phyloP scores from a whole-genome alignment of 1,140 invertebrate species.

The Sitodiplosis mosellana region DNA sequence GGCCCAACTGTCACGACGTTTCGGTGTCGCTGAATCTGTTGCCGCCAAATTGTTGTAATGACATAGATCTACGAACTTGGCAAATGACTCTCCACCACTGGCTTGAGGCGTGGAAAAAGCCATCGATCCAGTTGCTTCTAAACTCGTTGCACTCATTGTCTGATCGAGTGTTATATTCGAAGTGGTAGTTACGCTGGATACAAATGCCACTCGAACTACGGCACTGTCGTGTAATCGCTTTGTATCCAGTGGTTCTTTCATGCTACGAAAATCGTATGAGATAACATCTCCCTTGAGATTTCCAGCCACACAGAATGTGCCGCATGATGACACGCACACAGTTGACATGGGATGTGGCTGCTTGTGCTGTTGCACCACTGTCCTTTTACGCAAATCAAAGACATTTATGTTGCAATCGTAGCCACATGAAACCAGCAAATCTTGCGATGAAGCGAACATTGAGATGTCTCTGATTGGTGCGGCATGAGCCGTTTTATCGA shows the following conservation, averaged over 20 bases:
- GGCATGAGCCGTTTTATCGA: slow-evolving; percentile 14
- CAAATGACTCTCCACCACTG: no score
- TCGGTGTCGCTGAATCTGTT: no score
- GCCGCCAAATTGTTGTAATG: no score
- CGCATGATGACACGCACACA: slow-evolving; percentile 17
- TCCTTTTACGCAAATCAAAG: slow-evolving; percentile 18
- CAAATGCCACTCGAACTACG: slow-evolving; percentile 18
- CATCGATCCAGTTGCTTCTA: no score
- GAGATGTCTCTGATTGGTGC: slow-evolving; percentile 20
- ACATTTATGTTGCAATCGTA: slow-evolving; percentile 23
- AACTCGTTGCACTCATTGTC: no score
- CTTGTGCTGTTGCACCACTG: slow-evolving; percentile 8
- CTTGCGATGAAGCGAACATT: slow-evolving; percentile 14
- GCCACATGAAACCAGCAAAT: slow-evolving; percentile 18
- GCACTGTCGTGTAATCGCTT: slow-evolving; percentile 13
- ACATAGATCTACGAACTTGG: no score
- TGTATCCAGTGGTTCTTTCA: slow-evolving; percentile 9
- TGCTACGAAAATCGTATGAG: slow-evolving; percentile 17
- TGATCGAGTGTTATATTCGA: no score
- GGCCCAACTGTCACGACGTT: no score
- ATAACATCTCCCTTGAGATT: slow-evolving; percentile 22
- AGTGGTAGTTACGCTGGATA: slow-evolving; percentile 6
- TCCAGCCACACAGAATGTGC: slow-evolving; percentile 19
- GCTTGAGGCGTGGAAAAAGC: no score
- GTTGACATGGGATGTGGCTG: slow-evolving; percentile 17